phyloP scores from a whole-genome alignment of 2,888 invertebrate genomes.

The Temnothorax rugatulus region DNA sequence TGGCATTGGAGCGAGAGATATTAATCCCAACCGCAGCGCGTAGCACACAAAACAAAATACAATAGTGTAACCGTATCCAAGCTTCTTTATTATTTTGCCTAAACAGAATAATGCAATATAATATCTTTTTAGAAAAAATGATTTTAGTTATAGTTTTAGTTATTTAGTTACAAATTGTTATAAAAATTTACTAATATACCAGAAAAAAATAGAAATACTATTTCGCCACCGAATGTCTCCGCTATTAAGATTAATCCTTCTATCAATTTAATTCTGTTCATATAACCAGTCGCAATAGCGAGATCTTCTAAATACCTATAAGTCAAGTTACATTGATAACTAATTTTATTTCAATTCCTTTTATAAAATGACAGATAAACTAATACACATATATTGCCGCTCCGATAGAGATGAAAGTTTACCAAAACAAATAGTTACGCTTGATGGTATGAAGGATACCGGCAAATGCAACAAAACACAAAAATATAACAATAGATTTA shows the following conservation, averaged over 20 bases:
- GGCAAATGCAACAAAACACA: conserved; percentile 91
- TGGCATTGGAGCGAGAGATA: not conserved
- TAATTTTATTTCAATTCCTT: too few species aligned
- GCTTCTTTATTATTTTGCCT: conserved; percentile 93
- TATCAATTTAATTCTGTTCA: conserved; percentile 91
- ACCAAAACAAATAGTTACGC: conserved; percentile 92
- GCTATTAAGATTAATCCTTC: conserved; percentile 93
- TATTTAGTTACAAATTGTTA: not conserved
- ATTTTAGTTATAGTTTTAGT: too few species aligned
- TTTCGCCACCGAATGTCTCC: conserved; percentile 92
- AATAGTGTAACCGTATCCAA: conserved; percentile 93
- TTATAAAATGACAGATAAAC: not conserved
- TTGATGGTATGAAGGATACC: conserved; percentile 93
- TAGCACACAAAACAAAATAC: conserved; percentile 91
- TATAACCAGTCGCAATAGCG: conserved; percentile 89
- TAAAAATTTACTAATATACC: conserved; percentile 86
- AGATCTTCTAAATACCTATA: conserved; percentile 92
- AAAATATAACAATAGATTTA: conserved; percentile 90
- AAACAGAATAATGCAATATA: too few species aligned
- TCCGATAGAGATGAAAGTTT: conserved; percentile 64
- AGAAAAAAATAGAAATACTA: conserved; percentile 92
- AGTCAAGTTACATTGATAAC: not conserved
- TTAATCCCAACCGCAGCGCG: not conserved
- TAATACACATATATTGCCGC: not conserved
- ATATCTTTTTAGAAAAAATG: too few species aligned